Evolutionary conservation across 1,140 invertebrate species (phyloP).

Genomic region (Dolichoris vasculosae): DNA sequence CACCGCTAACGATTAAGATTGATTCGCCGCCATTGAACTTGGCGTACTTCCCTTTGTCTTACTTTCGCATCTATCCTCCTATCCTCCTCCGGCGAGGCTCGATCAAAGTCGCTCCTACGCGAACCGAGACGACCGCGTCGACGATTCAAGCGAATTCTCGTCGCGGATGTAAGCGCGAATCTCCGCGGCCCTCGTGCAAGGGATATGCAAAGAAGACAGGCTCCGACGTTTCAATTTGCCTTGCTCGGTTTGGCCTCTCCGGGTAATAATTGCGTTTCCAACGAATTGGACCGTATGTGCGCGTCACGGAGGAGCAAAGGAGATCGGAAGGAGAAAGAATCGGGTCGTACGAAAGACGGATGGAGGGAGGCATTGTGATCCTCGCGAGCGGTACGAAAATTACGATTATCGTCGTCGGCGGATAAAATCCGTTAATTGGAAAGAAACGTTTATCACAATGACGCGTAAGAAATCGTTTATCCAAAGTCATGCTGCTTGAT

Average conservation of each 20-base stretch:
- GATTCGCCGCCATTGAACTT: conserved; percentile 15
- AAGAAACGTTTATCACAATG: not conserved
- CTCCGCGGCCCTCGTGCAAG: not conserved
- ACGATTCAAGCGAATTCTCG: no score
- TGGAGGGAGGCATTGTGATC: not conserved
- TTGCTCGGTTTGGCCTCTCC: no score
- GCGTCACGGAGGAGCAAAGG: no score
- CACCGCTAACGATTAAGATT: not conserved
- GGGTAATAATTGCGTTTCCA: conserved; percentile 38
- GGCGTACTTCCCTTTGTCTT: not conserved
- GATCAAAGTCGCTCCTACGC: not conserved
- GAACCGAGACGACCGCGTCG: not conserved
- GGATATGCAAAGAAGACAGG: conserved; percentile 30
- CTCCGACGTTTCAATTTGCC: conserved; percentile 43
- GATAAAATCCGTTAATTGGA: not conserved
- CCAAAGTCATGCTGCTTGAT: not conserved
- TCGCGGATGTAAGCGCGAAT: no score
- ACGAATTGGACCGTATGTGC: not conserved
- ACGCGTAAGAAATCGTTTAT: not conserved
- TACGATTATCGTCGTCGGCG: not conserved
- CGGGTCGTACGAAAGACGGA: no score
- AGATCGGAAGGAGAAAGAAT: not conserved
- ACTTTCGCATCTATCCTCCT: not conserved
- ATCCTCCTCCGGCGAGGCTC: no score
- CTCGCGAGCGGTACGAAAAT: not conserved